A percentile compares a stretch with the other conserved stretches of the same genome.
Evolutionary conservation across 2,888 invertebrate genomes (phyloP).

Genomic region (Iselma pallidipennis): DNA sequence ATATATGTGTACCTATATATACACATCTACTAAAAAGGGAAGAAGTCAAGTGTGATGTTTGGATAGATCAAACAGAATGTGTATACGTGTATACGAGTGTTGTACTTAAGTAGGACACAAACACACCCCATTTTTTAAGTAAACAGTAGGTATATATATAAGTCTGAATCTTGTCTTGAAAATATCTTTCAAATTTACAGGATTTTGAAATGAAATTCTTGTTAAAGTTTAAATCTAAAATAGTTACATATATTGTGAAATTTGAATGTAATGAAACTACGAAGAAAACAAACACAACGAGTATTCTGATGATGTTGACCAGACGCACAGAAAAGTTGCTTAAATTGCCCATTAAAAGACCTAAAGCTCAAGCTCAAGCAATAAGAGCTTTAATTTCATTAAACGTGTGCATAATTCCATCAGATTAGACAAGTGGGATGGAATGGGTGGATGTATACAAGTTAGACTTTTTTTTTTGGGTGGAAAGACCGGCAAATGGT

Average conservation of each 20-base stretch:
- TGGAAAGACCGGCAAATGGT: constrained; percentile 17
- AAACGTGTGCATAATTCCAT: constrained; percentile 28
- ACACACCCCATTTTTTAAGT: background rate
- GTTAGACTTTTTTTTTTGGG: background rate
- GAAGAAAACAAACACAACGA: background rate
- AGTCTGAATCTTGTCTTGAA: too few relatives aligned
- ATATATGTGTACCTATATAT: background rate
- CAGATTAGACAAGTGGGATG: constrained; percentile 28
- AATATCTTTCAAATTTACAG: too few relatives aligned
- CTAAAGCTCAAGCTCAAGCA: background rate
- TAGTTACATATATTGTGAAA: too few relatives aligned
- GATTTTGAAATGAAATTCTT: background rate
- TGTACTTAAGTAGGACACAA: background rate
- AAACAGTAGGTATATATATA: too few relatives aligned
- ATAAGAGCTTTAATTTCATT: constrained; percentile 17
- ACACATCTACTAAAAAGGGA: background rate
- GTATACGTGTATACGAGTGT: background rate
- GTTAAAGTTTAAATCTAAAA: too few relatives aligned
- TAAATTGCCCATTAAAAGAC: constrained; percentile 8
- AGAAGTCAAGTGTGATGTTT: background rate
- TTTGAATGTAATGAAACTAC: too few relatives aligned
- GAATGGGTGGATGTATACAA: constrained; percentile 21
- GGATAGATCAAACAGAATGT: background rate
- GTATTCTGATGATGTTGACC: background rate
- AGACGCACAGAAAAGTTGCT: background rate